Conservation (phyloP, 2,797 vertebrate species). For the Siniperca obscura region DNA sequence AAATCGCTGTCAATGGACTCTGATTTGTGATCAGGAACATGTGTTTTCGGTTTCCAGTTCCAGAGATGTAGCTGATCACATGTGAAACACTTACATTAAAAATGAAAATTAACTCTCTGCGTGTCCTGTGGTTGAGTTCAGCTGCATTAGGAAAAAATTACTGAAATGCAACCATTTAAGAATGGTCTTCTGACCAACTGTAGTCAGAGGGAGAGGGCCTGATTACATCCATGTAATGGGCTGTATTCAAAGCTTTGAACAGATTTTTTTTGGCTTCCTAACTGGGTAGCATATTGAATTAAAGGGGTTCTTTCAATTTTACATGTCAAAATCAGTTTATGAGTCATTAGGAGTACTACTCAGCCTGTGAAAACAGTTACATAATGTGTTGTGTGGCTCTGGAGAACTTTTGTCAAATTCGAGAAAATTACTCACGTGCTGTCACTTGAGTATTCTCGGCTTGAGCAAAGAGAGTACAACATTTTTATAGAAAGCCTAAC, state of each 20-base stretch:
- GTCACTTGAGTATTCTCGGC: too few species aligned
- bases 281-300: neutral
- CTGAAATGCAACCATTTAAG: conserved; percentile 9
- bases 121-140: conserved; percentile 27
- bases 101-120: conserved; percentile 8
- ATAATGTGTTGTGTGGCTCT: neutral
- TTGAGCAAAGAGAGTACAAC: neutral
- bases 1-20: conserved; percentile 32
- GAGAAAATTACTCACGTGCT: neutral
- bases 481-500: neutral
- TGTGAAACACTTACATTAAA: neutral
- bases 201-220: neutral
- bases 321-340: conserved; percentile 19
- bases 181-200: neutral
- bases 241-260: conserved; percentile 1
- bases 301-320: neutral
- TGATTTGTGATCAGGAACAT: conserved; percentile 59
- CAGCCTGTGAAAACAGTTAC: conserved; percentile 3
- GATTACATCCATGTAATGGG: conserved; percentile 6
- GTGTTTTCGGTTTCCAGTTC: conserved; percentile 25
- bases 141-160: conserved; percentile 7
- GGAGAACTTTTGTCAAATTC: neutral
- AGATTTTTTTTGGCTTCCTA: neutral
- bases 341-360: neutral
- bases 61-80: conserved; percentile 12